Conservation (phyloP, 2,888 invertebrate genomes). For the Stenurella melanura region DNA sequence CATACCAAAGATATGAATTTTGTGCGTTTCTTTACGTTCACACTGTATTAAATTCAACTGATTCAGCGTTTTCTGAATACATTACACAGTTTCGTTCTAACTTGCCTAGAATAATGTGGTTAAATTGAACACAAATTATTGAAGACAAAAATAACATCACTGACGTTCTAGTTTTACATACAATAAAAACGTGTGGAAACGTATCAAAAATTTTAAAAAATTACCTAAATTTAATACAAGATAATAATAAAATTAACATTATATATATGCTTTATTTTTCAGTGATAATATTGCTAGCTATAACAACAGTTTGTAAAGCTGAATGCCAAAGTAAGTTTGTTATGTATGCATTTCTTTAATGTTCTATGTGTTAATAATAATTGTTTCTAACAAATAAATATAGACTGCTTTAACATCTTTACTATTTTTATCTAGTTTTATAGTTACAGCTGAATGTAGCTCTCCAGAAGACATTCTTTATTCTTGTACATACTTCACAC, state of each 20-base stretch:
- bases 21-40: no score
- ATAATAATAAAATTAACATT: slow-evolving; percentile 57
- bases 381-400: slow-evolving; percentile 52
- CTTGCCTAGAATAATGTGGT: slow-evolving; percentile 16
- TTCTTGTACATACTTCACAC: slow-evolving; percentile 33
- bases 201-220: slow-evolving; percentile 14
- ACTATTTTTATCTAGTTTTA: slow-evolving; percentile 40
- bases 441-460: slow-evolving; percentile 50
- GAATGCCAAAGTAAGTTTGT: slow-evolving; percentile 79
- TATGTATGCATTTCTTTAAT: slow-evolving; percentile 50
- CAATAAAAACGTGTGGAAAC: slow-evolving; percentile 1
- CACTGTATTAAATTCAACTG: no score
- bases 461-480: slow-evolving; percentile 17
- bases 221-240: slow-evolving; percentile 28
- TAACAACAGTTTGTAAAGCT: slow-evolving; percentile 73
- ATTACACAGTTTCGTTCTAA: background rate
- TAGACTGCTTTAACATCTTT: slow-evolving; percentile 48
- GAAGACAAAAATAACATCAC: slow-evolving; percentile 14
- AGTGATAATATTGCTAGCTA: slow-evolving; percentile 72
- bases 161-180: background rate
- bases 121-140: slow-evolving; percentile 12
- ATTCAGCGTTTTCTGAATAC: background rate
- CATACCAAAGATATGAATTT: no score
- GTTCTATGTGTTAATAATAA: slow-evolving; percentile 53
- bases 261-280: slow-evolving; percentile 66